Percentiles rank a stretch among this genome's conserved stretches.
Conservation (phyloP, 2,797 vertebrate genomes). For the Spheniscus humboldti region DNA sequence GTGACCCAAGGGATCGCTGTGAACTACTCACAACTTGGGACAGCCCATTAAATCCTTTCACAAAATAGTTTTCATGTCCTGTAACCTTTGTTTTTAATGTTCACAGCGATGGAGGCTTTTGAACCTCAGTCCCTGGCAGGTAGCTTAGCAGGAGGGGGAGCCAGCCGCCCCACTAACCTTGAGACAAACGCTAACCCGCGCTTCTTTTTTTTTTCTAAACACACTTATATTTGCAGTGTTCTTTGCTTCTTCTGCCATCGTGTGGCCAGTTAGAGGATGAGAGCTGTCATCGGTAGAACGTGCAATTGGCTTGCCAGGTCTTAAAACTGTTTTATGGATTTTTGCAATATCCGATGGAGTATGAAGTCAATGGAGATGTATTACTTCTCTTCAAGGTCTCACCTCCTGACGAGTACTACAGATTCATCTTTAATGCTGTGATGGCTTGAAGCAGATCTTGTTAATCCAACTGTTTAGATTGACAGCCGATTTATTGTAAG, state of each 20-base stretch:
- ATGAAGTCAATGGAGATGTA: not conserved
- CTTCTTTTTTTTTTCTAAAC: not conserved
- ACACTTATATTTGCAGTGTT: accelerated
- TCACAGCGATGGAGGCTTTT: accelerated
- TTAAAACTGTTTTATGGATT: accelerated
- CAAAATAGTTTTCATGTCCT: accelerated
- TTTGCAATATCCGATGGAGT: accelerated
- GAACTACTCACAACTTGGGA: accelerated
- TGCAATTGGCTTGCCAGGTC: accelerated
- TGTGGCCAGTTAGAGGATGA: not conserved
- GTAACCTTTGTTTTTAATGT: not conserved
- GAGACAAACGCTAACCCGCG: accelerated
- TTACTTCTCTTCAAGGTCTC: not conserved
- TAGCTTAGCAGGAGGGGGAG: not conserved
- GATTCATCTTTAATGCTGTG: not conserved
- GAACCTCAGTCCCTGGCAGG: not conserved
- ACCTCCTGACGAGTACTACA: not conserved
- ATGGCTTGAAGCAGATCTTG: not conserved
- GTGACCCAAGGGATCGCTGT: accelerated
- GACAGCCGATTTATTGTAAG: not conserved
- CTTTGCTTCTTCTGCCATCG: slow-evolving; percentile 48
- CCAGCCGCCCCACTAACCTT: not conserved
- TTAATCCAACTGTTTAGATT: not conserved
- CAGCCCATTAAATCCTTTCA: not conserved
- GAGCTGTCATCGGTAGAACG: accelerated